Conservation (phyloP, 2,113 vertebrate species). For the Ophthalmolycus amberensis region DNA sequence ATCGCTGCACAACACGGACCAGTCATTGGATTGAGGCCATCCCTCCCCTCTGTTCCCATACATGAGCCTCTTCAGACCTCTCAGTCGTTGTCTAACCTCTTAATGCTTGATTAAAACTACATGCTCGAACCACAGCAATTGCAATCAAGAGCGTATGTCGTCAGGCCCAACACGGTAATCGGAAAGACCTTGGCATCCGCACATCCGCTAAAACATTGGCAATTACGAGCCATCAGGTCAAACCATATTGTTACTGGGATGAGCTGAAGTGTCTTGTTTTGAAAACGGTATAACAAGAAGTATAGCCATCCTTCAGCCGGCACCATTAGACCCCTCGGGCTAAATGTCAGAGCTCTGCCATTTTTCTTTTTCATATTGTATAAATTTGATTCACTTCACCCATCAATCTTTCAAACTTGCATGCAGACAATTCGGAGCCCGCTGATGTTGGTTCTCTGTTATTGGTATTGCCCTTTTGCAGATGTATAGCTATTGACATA, state of each 20-base stretch:
- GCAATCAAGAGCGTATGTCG: slow-evolving; percentile 66
- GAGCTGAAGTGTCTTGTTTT: slow-evolving; percentile 69
- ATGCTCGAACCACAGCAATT: slow-evolving; percentile 55
- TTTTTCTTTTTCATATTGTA: slow-evolving; percentile 28
- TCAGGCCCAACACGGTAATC: slow-evolving; percentile 57
- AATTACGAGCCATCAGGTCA: slow-evolving; percentile 74
- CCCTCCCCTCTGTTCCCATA: slow-evolving; percentile 22
- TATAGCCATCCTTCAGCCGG: slow-evolving; percentile 49
- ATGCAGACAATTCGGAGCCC: slow-evolving; percentile 64
- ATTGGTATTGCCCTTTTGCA: slow-evolving; percentile 70
- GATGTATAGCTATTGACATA: slow-evolving; percentile 53
- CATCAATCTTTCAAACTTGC: slow-evolving; percentile 63
- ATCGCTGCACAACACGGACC: slow-evolving; percentile 13
- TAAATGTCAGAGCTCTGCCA: slow-evolving; percentile 66
- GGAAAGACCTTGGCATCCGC: slow-evolving; percentile 43
- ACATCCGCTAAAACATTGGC: slow-evolving; percentile 56
- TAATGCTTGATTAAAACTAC: slow-evolving; percentile 74
- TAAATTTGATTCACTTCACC: slow-evolving; percentile 59
- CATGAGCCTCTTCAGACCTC: slow-evolving; percentile 61
- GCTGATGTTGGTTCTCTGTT: slow-evolving; percentile 61
- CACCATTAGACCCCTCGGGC: slow-evolving; percentile 62
- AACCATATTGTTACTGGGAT: slow-evolving; percentile 54
- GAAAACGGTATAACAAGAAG: slow-evolving; percentile 64
- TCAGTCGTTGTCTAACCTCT: slow-evolving; percentile 67
- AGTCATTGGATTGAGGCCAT: slow-evolving; percentile 49